Base-by-base conservation (phyloP, 2,888 invertebrate genomes). In the Trilocha varians region DNA sequence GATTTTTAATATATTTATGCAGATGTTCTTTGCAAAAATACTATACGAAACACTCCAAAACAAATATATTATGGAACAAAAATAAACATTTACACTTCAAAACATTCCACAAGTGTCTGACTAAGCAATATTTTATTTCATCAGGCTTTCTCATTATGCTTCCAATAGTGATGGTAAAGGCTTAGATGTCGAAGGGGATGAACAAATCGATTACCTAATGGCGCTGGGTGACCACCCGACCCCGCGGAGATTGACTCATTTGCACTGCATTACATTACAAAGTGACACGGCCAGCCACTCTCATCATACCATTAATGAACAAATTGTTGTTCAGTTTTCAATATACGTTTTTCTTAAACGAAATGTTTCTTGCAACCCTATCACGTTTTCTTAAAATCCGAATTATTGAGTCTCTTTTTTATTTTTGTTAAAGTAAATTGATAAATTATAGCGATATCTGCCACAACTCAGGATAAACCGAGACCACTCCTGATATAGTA, bases 241-340 rank as follows among this genome's bases (percentile, higher is more conserved):
- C 52, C 79, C 77, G 74, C 73, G 61, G 84, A 84, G 85, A 84
- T 84, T 82, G 85, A 83, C 79, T 84, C 84, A 83, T 85, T 83
- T 83, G 84, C 85, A 83, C 83, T 79, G 83, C 78, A 85, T 85
- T 83, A 85, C 85, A 83, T 83, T 84, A 84, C 75, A 61, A 75
- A 71, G 69, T 72, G 82, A 82, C 83, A 82, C 73, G 78, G 66
- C 57, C 72, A 71, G 67, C 80, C 83, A 84, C 85, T 85, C 84
- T 82, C 82, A 85, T 84, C 82, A 75, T 70, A 65, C 58, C 65
- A 56, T 62, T 75, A 79, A 78, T 78, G 72, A 75, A 75, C 75
- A 68, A 58, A 71, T 67, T 69, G 68, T 61, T 58, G 65, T 61
- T 58, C 60, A 59, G 25, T 5, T 25, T 25, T 25, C 25, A 25